Evolutionary conservation across 35 echinoderm and acorn worm genomes (phyloP).

Genomic region (Acanthaster planci): DNA sequence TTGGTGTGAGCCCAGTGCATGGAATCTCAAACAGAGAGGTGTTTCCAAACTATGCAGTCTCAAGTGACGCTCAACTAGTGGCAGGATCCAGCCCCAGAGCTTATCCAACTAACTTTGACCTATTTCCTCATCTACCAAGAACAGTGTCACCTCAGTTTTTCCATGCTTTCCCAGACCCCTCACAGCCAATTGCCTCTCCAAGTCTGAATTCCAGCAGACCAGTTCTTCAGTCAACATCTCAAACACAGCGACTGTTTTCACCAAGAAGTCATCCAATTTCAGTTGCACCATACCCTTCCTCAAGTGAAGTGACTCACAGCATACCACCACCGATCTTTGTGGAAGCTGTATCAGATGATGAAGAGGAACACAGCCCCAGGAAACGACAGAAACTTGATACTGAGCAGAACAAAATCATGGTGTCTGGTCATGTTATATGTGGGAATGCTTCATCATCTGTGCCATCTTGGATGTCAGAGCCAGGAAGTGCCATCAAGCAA

Average conservation of each 20-base stretch:
- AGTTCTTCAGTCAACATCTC: not conserved
- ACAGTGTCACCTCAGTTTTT: not conserved
- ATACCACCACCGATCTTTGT: slow-evolving; percentile 55
- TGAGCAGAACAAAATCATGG: not conserved
- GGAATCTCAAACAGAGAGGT: not conserved
- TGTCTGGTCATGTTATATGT: slow-evolving; percentile 8
- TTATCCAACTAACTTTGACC: not conserved
- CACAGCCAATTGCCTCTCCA: not conserved
- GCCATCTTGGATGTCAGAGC: slow-evolving; percentile 1
- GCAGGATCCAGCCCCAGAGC: not conserved
- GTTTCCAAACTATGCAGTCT: not conserved
- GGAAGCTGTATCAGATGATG: slow-evolving; percentile 94
- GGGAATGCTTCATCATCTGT: not conserved
- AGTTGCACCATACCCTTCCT: not conserved
- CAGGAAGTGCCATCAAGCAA: slow-evolving; percentile 79
- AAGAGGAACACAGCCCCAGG: slow-evolving; percentile 55
- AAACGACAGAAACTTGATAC: not conserved
- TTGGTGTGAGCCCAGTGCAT: slow-evolving; percentile 9
- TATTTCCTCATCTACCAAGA: not conserved
- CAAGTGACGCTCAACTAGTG: not conserved
- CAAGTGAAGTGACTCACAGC: not conserved
- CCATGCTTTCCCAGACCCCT: not conserved
- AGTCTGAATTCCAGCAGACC: not conserved
- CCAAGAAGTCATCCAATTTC: not conserved
- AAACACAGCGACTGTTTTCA: not conserved